Evolutionary conservation across 2,888 invertebrate species (phyloP).

Genomic region (Cyclophora albipunctata): DNA sequence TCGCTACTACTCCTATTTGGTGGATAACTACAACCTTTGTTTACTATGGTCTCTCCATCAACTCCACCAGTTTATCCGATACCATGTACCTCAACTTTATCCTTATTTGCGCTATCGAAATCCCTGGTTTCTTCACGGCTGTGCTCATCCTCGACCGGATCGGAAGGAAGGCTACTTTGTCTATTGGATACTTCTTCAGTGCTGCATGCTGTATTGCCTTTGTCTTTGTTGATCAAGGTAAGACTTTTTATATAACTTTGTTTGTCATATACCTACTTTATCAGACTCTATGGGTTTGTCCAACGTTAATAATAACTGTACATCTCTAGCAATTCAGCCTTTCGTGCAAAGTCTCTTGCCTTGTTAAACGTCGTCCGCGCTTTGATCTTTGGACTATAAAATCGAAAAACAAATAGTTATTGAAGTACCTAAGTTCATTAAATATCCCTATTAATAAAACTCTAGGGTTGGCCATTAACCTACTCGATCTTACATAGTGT

Average conservation of each 20-base stretch:
- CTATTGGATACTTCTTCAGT: constrained; percentile 75
- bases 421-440: too few relatives aligned
- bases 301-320: background rate
- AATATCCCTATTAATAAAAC: too few relatives aligned
- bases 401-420: too few relatives aligned
- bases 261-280: too few relatives aligned
- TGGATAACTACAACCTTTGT: constrained; percentile 87
- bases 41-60: constrained; percentile 86
- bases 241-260: constrained; percentile 16
- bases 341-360: background rate
- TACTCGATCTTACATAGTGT: too few relatives aligned
- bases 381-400: too few relatives aligned
- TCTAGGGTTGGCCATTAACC: too few relatives aligned
- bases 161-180: constrained; percentile 77
- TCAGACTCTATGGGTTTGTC: background rate
- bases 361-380: background rate
- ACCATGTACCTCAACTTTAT: constrained; percentile 85
- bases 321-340: background rate
- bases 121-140: constrained; percentile 80
- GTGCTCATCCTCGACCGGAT: constrained; percentile 77
- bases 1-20: constrained; percentile 81
- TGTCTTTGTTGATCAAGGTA: constrained; percentile 69
- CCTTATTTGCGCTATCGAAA: constrained; percentile 78
- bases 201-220: constrained; percentile 62
- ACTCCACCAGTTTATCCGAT: constrained; percentile 82